A percentile compares a stretch with the other conserved stretches of the same genome.
phyloP scores from a whole-genome alignment of 2,888 invertebrate species.

The Callyntrura sp. region DNA sequence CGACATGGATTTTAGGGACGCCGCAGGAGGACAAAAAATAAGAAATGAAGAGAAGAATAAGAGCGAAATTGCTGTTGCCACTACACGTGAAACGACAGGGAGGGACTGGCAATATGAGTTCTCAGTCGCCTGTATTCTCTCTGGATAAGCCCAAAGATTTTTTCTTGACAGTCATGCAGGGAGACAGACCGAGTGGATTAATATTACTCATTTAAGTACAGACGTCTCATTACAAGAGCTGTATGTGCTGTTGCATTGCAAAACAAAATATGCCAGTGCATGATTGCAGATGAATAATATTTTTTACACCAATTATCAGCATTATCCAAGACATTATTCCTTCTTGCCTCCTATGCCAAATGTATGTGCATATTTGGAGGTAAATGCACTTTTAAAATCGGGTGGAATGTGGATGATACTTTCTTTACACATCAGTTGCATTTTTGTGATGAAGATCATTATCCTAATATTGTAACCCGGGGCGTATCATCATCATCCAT shows the following conservation, averaged over 20 bases:
- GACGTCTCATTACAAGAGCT: not conserved
- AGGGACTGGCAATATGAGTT: not conserved
- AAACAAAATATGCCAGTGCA: not conserved
- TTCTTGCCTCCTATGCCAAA: not conserved
- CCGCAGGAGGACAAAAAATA: constrained; percentile 64
- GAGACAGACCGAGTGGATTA: constrained; percentile 51
- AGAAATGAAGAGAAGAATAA: constrained; percentile 40
- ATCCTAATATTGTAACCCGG: not conserved
- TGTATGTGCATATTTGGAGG: too few relatives aligned
- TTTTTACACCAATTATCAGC: not conserved
- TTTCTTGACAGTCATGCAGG: constrained; percentile 49
- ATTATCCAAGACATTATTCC: constrained; percentile 4
- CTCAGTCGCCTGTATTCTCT: not conserved
- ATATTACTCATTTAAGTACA: constrained; percentile 38
- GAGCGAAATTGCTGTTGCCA: not conserved
- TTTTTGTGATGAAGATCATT: not conserved
- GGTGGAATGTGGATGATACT: not conserved
- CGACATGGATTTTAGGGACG: constrained; percentile 63
- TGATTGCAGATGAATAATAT: not conserved
- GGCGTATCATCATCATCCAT: constrained; percentile 28
- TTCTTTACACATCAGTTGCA: constrained; percentile 52
- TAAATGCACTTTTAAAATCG: not conserved
- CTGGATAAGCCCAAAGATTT: constrained; percentile 34
- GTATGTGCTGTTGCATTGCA: not conserved
- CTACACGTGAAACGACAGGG: constrained; percentile 41